Evolutionary conservation across 2,113 vertebrate genomes (phyloP).

Genomic region (Chloebia gouldiae): DNA sequence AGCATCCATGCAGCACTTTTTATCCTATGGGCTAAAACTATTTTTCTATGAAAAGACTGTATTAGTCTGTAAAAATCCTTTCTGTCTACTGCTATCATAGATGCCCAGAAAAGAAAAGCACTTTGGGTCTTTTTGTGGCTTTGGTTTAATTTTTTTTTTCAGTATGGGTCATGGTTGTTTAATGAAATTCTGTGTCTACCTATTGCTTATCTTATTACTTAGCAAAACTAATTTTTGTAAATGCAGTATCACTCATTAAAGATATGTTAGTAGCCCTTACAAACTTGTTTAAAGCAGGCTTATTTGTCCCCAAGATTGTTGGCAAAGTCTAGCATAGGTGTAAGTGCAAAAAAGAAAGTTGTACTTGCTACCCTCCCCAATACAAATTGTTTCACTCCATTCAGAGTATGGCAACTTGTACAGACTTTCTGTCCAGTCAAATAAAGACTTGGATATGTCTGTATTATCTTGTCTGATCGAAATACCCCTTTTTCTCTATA

Average conservation of each 20-base stretch:
- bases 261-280: neutral
- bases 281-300: neutral
- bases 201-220: neutral
- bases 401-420: neutral
- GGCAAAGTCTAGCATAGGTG: neutral
- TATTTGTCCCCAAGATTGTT: neutral
- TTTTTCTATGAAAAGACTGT: neutral
- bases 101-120: neutral
- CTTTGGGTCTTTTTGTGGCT: neutral
- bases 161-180: neutral
- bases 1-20: neutral
- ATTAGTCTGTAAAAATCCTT: constrained; percentile 12
- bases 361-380: neutral
- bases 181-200: neutral
- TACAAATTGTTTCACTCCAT: neutral
- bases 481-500: neutral
- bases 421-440: neutral
- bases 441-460: neutral
- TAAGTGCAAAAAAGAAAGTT: neutral
- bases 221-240: neutral
- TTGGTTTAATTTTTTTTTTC: neutral
- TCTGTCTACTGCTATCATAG: constrained; percentile 1
- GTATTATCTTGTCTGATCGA: neutral
- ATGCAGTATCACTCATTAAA: neutral
- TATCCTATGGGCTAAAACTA: neutral